phyloP scores from a whole-genome alignment of 2,888 invertebrate genomes.

The Acrobasis repandana region DNA sequence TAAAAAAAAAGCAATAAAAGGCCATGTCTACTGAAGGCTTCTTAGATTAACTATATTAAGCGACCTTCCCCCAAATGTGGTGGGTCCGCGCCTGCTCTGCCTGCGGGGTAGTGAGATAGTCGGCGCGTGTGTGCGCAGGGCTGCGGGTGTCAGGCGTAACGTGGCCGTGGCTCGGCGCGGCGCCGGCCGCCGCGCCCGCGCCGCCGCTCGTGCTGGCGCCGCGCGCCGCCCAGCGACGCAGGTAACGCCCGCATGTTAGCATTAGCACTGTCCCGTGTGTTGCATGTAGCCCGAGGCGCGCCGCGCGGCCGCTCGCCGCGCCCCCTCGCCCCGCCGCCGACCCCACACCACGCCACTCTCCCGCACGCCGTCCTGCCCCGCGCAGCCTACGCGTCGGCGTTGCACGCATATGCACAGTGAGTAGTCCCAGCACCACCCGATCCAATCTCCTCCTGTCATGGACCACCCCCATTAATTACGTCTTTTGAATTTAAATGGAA shows the following conservation, averaged over 20 bases:
- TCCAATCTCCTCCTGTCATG: not conserved
- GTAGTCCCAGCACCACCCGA: constrained; percentile 69
- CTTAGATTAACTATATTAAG: not conserved
- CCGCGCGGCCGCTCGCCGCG: constrained; percentile 89
- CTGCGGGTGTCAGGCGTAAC: constrained; percentile 90
- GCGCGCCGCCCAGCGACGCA: constrained; percentile 89
- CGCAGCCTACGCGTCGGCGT: constrained; percentile 89
- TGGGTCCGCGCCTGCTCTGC: constrained; percentile 9
- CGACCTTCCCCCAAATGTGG: constrained; percentile 10
- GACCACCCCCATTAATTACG: no score
- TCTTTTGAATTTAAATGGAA: no score
- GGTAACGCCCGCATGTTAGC: constrained; percentile 78
- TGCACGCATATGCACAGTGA: constrained; percentile 96
- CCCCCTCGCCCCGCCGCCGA: constrained; percentile 82
- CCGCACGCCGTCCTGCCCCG: constrained; percentile 89
- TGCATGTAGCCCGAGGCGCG: constrained; percentile 87
- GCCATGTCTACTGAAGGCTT: not conserved
- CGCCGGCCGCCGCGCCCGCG: constrained; percentile 84
- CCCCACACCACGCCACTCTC: constrained; percentile 83
- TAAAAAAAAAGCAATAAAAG: not conserved
- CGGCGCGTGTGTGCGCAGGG: constrained; percentile 83
- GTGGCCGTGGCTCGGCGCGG: constrained; percentile 89
- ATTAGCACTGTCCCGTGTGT: constrained; percentile 50
- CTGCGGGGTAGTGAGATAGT: constrained; percentile 51
- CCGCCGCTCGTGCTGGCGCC: constrained; percentile 88